These are phyloP conservation scores for Drosophila anceps DNA, from an alignment of 2,888 invertebrate species.

Conservation along the genomic window DNA sequence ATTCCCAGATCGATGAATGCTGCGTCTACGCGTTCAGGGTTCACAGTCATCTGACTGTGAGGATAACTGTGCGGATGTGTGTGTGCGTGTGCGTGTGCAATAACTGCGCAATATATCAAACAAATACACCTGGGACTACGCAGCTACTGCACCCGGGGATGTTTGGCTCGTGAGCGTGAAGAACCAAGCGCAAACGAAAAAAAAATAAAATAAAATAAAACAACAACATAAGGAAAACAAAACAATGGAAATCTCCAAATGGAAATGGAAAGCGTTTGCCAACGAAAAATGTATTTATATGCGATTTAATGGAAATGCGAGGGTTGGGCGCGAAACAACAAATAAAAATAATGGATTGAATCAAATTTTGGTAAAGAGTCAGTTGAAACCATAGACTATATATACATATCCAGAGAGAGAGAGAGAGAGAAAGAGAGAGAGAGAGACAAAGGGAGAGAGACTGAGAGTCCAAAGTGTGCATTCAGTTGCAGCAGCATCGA, in stretches of 20 bases:
- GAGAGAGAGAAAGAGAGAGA: not conserved
- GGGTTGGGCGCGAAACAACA: slow-evolving; percentile 34
- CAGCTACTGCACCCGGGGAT: slow-evolving; percentile 58
- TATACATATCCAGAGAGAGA: not conserved
- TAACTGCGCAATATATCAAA: slow-evolving; percentile 76
- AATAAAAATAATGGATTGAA: slow-evolving; percentile 74
- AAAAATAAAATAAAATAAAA: slow-evolving; percentile 22
- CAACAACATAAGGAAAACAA: slow-evolving; percentile 30
- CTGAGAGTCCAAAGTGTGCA: slow-evolving; percentile 12
- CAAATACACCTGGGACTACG: slow-evolving; percentile 73
- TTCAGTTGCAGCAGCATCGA: slow-evolving; percentile 48
- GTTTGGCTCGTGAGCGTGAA: slow-evolving; percentile 56
- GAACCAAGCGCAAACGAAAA: slow-evolving; percentile 32
- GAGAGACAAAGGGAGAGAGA: too few species aligned
- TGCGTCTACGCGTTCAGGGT: not conserved
- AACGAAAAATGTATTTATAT: slow-evolving; percentile 68
- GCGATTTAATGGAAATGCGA: slow-evolving; percentile 58
- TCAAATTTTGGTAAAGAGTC: slow-evolving; percentile 65
- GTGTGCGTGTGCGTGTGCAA: slow-evolving; percentile 40
- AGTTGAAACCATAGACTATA: slow-evolving; percentile 18
- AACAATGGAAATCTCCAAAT: slow-evolving; percentile 61
- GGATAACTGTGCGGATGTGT: slow-evolving; percentile 6
- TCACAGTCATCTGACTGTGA: slow-evolving; percentile 1
- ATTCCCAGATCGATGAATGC: slow-evolving; percentile 60
- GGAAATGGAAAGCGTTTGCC: slow-evolving; percentile 58